Evolutionary conservation across 2,113 vertebrate genomes (phyloP), one percentile per base, ranked within the genome.

Genomic region (Paracanthobrama guichenoti): DNA sequence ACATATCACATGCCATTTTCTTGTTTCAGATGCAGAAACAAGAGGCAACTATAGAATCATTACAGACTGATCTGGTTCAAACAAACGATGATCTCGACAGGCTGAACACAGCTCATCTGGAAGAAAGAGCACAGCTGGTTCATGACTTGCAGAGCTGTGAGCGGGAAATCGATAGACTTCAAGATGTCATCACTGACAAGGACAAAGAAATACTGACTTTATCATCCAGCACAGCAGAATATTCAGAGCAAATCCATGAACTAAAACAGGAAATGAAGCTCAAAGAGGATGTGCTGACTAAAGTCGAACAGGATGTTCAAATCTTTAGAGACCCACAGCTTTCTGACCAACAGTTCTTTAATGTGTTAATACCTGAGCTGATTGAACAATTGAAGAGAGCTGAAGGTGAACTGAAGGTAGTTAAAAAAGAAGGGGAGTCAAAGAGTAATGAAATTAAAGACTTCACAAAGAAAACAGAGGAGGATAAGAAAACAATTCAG

Each of bases 41-140:
- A 88, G 96, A 96, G 59, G 88, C 82, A 0, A 22, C 90, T 18
- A 90, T 96, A 31, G 95, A 95, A 84, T 91, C 89, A 0, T 90
- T 97, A 74, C 95, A 95, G 73, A 88, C 90, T 6, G 96, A 97
- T 42, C 91, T 98, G 39, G 95, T 96, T 44, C 97, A 97, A 92
- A 95, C 96, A 0, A 96, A 94, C 0, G 96, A 97, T 84, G 97
- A 97, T 86, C 94, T 97, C 76, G 96, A 97, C 87, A 96, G 95
- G 71, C 82, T 97, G 1, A 97, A 97, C 81, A 88, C 90, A 0
- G 92, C 93, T 60, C 96, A 97, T 89, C 87, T 97, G 84, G 96
- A 97, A 66, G 96, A 97, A 78, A 92, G 96, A 82, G 94, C 95
- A 10, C 96, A 96, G 18, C 95, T 97, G 77, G 96, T 97, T 88